phyloP scores from a whole-genome alignment of 1,140 invertebrate genomes.

The Hyphantria cunea region DNA sequence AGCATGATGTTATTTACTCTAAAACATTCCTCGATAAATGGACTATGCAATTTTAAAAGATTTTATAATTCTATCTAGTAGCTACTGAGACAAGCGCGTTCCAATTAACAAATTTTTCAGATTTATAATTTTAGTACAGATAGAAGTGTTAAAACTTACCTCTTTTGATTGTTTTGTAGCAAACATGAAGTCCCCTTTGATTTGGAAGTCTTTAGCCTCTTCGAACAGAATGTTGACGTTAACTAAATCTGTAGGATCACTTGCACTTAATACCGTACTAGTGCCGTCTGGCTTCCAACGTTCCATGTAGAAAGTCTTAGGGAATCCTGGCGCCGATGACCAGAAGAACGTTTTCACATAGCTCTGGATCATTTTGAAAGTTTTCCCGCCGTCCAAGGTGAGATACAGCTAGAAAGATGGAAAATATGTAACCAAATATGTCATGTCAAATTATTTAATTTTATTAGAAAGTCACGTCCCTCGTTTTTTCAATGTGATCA shows the following conservation, averaged over 20 bases:
- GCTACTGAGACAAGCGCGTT: too few relatives aligned
- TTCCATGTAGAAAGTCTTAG: constrained; percentile 86
- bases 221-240: constrained; percentile 83
- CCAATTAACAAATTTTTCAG: too few relatives aligned
- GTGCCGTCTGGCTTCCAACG: constrained; percentile 84
- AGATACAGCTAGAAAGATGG: constrained; percentile 85
- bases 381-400: constrained; percentile 88
- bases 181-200: constrained; percentile 93
- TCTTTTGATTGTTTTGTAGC: constrained; percentile 83
- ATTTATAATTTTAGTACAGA: not conserved
- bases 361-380: constrained; percentile 86
- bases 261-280: constrained; percentile 84
- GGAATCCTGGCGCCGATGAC: constrained; percentile 80
- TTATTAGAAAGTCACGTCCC: too few relatives aligned
- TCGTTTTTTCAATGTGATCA: too few relatives aligned
- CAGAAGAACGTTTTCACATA: constrained; percentile 91
- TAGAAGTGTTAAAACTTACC: constrained; percentile 3
- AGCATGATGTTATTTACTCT: too few relatives aligned
- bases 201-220: constrained; percentile 90
- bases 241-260: constrained; percentile 58
- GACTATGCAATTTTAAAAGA: too few relatives aligned
- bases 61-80: too few relatives aligned
- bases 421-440: too few relatives aligned
- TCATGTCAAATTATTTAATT: too few relatives aligned
- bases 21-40: too few relatives aligned